Evolutionary conservation across 92 coral and sea anemone species (phyloP), one percentile per base, ranked within the genome.

Genomic region (Siderastrea siderea): DNA sequence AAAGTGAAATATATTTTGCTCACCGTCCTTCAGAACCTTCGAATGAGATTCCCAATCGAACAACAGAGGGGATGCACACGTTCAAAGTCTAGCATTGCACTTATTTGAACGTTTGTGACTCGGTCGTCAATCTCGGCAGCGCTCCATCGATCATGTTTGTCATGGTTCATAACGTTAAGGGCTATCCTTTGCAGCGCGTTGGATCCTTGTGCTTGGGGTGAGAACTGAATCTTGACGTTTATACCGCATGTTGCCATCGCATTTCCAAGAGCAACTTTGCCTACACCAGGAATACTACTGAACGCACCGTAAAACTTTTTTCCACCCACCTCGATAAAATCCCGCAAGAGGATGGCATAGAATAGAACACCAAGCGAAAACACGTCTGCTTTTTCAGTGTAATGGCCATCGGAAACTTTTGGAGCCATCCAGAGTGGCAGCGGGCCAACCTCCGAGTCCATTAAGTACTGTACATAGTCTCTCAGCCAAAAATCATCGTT

Each of bases 321-420:
- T 1, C 83, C 49, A 62, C 63, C 57, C 74, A 17, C 44, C 80
- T 2, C 68, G 47, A 82, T 77, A 86, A 45, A 93, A 44, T 72
- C 77, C 10, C 96, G 91, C 82, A 82, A 86, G 47, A 90, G 76
- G 48, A 95, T 91, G 1, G 93, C 90, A 45, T 52, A 93, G 68
- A 95, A 93, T 1, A 95, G 26, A 10, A 83, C 71, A 10, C 94
- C 98, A 61, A 95, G 90, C 8, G 96, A 93, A 88, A 95, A 95
- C 2, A 95, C 77, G 59, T 95, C 98, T 12, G 98, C 94, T 43
- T 81, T 82, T 48, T 93, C 91, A 1, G 89, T 93, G 84, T 88
- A 93, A 17, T 67, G 91, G 26, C 82, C 74, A 46, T 10, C 5
- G 80, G 68, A 90, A 14, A 90, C 81, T 62, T 95, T 96, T 7